Conservation (phyloP, 1,140 invertebrate species). For the Dendrolimus punctatus region DNA sequence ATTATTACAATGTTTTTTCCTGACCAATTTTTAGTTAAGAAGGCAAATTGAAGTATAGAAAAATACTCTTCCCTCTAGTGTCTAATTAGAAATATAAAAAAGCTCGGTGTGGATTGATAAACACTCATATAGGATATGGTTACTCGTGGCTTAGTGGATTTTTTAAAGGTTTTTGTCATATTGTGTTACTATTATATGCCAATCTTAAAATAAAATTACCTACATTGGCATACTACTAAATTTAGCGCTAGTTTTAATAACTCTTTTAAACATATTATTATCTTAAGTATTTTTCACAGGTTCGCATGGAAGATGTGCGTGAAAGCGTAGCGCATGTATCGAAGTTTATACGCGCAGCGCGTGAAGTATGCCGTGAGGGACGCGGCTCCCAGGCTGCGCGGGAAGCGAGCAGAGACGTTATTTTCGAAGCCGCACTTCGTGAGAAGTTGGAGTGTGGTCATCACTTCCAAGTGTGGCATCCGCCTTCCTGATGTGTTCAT, state of each 20-base stretch:
- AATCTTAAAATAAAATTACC: neutral
- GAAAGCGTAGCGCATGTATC: slow-evolving; percentile 57
- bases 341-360: slow-evolving; percentile 45
- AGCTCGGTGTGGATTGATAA: no score
- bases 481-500: slow-evolving; percentile 59
- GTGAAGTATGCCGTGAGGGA: slow-evolving; percentile 47
- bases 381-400: slow-evolving; percentile 30
- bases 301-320: slow-evolving; percentile 46
- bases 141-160: neutral
- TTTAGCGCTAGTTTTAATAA: neutral
- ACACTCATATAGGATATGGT: neutral
- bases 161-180: neutral
- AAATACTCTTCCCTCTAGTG: no score
- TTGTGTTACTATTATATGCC: neutral
- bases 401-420: slow-evolving; percentile 35
- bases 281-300: slow-evolving; percentile 16
- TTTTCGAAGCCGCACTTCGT: slow-evolving; percentile 39
- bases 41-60: no score
- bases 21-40: no score
- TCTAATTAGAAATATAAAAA: no score
- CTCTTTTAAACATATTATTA: neutral
- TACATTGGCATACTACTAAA: neutral
- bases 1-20: no score
- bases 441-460: slow-evolving; percentile 43
- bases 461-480: slow-evolving; percentile 58